Base-by-base conservation (phyloP, 53 echinoderm and acorn worm species). In the Luidia sarsii region DNA sequence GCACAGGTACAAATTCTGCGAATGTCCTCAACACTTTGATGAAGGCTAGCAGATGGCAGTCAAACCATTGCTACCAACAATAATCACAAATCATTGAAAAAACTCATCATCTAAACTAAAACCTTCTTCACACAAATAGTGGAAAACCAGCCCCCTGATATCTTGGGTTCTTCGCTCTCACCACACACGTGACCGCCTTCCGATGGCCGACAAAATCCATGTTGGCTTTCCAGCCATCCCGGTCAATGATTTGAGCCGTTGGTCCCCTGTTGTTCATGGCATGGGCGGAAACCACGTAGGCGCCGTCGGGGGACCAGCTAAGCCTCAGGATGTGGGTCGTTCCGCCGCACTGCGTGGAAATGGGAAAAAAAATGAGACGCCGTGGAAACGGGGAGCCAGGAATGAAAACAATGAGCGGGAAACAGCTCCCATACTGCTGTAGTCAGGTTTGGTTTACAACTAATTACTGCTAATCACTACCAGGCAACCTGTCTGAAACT, bases 131-230 rank as follows among this genome's bases (percentile, higher is more conserved):
- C n/a, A 53, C 8, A 53, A 20, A 23, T 53, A 7, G 1, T 7
- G 21, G 5, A 11, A n/a, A n/a, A n/a, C n/a, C n/a, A n/a, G n/a
- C n/a, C n/a, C n/a, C n/a, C 14, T 7, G 15, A 15, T 11, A 22
- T 8, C n/a, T n/a, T n/a, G n/a, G n/a, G n/a, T n/a, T n/a, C n/a
- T n/a, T n/a, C n/a, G n/a, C 15, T 20, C 92, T 83, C 90, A 95
- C 96, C 55, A 95, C 96, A 80, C 96, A 95, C 2, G 96, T 95
- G 64, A 95, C 90, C 27, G 96, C 96, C 64, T 95, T 95, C 31
- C 95, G 72, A 54, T 95, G 96, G 15, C 96, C 96, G 7, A 95
- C 96, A 88, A 95, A 95, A 69, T 95, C 96, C 96, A 95, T 95
- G 65, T 93, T 95, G 18, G 90, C 81, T 23, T 88, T 79, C 96